Base-by-base conservation (phyloP, 2,113 vertebrate species). In the Peucedramus taeniatus region DNA sequence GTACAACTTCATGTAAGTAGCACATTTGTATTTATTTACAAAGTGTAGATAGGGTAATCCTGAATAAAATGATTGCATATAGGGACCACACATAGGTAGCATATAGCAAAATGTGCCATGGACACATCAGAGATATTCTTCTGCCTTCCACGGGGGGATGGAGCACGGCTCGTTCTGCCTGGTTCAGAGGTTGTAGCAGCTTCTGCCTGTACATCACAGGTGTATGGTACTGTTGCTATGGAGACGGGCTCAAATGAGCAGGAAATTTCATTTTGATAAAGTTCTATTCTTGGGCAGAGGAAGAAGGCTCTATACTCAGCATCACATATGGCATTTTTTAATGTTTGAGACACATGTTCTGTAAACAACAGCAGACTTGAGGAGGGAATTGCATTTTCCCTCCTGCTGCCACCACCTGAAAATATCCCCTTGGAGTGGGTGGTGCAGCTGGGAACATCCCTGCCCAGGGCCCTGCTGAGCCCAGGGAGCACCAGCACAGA, bases 251-350 rank as follows among this genome's bases (percentile, higher is more conserved):
- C 81, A 90, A 92, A 85, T 35, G 59, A 96, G 51, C 84, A 94
- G 74, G 83, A 97, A 96, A 91, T 90, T 61, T 88, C 89, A 65
- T 77, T 86, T 75, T 96, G 90, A 96, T 71, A 79, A 96, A 97
- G 80, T 97, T 97, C 89, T 82, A 76, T 92, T 94, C 90, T 90
- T 45, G 81, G 61, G 65, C 51, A 75, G 81, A 89, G 92, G 89
- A 87, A 82, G 95, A 72, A 56, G 66, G 42, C 60, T 83, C 78
- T 85, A 61, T 74, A 87, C 90, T 91, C 66, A 74, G 81, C 84
- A 83, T 51, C 91, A 56, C 83, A 95, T n/a, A 94, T 40, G 85
- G 93, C 44, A 15, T 45, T 79, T 78, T 74, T 56, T 63, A 68
- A 53, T 13, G 28, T 37, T 64, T 20, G 81, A 83, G 47, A 91